Percentiles rank a stretch among this genome's conserved stretches.
Evolutionary conservation across 2,888 invertebrate genomes (phyloP).

Genomic region (Congeria kusceri): DNA sequence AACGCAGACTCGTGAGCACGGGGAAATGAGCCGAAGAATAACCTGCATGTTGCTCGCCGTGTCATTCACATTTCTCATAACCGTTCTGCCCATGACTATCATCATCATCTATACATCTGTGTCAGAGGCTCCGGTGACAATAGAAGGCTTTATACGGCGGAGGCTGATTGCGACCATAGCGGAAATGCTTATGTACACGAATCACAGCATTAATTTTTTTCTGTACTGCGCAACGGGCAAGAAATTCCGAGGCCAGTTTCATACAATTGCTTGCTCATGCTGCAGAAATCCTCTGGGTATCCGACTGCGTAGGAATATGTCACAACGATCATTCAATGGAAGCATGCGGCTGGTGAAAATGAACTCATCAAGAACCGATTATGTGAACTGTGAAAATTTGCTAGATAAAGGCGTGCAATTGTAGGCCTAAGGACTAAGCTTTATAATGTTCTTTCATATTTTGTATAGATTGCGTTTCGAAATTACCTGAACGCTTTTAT

Average conservation of each 20-base stretch:
- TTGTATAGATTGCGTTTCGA: no score
- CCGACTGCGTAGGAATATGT: not conserved
- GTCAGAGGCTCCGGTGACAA: conserved; percentile 36
- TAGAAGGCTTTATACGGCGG: conserved; percentile 57
- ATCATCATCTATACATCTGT: conserved; percentile 70
- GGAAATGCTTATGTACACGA: conserved; percentile 82
- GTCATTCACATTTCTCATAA: conserved; percentile 81
- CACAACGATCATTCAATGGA: conserved; percentile 8
- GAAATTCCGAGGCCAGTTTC: conserved; percentile 75
- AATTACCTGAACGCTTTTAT: no score
- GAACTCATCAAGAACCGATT: conserved; percentile 16
- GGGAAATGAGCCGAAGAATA: conserved; percentile 70
- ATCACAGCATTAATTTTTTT: conserved; percentile 83
- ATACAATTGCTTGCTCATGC: conserved; percentile 50
- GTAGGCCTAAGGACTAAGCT: not conserved
- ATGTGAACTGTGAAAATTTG: not conserved
- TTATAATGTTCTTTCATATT: no score
- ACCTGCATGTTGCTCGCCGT: conserved; percentile 83
- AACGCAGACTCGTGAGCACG: conserved; percentile 16
- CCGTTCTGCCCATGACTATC: conserved; percentile 81
- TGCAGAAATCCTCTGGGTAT: not conserved
- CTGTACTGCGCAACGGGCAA: conserved; percentile 78
- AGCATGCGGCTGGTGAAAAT: conserved; percentile 20
- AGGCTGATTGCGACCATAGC: conserved; percentile 76
- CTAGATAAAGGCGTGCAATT: not conserved